Evolutionary conservation across 2,797 vertebrate species (phyloP).

Genomic region (Echiichthys vipera): DNA sequence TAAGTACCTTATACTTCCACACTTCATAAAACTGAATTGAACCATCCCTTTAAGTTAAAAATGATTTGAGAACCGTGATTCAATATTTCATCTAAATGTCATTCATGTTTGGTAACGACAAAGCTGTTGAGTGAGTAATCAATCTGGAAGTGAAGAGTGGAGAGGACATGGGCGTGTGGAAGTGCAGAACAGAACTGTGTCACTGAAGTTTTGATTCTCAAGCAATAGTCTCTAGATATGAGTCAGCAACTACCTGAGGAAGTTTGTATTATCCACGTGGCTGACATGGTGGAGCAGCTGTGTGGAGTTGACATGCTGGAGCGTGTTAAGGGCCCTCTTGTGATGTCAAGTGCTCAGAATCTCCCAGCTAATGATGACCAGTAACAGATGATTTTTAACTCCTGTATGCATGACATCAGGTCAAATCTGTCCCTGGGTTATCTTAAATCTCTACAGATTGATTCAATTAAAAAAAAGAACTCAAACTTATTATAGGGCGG

Average conservation of each 20-base stretch:
- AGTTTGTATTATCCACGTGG: background rate
- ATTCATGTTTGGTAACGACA: background rate
- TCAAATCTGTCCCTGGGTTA: background rate
- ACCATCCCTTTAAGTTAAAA: background rate
- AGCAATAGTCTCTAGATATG: background rate
- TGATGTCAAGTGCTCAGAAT: background rate
- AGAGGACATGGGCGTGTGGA: background rate
- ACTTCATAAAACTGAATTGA: no score
- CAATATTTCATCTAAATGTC: constrained; percentile 1
- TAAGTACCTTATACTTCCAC: no score
- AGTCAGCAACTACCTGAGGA: background rate
- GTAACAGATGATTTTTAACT: no score
- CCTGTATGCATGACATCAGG: no score
- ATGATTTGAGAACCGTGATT: background rate
- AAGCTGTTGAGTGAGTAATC: background rate
- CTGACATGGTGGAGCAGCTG: background rate
- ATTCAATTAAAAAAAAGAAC: no score
- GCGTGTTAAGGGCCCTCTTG: no score
- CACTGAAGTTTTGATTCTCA: background rate
- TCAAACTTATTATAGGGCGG: background rate
- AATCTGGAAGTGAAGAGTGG: background rate
- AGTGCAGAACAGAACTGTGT: background rate
- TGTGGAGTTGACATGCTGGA: background rate
- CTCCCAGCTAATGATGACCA: background rate
- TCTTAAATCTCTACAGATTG: background rate